Base-by-base conservation (phyloP, 2,888 invertebrate species). In the Limnephilus marmoratus region DNA sequence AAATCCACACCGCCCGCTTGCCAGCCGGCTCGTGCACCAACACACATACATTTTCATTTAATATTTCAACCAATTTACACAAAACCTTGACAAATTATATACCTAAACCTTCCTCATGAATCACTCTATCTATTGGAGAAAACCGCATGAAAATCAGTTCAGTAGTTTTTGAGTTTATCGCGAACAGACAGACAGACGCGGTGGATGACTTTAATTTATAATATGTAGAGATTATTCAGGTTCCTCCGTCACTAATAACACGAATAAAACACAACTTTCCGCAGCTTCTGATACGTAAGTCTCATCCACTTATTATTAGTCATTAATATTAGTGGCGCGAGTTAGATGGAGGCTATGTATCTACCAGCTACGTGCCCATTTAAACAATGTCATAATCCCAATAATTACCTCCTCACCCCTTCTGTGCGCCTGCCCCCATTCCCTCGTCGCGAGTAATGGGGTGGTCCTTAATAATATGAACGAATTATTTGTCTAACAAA, bases 351-450 rank as follows among this genome's bases (percentile, higher is more conserved):
- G 68, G 89, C 49, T 45, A 24, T 68, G 53, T 85, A 29, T 41
- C 85, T 82, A 92, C 88, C 91, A 29, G 81, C 85, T 86, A 92
- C 91, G 92, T 90, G 92, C 90, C 91, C 95, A 95, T 95, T 95
- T 95, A 95, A 95, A 95, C 95, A 95, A 95, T 95, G 95, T 95
- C 94, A 95, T 95, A 95, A 95, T 95, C 95, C 95, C 94, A 95
- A 95, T 95, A 95, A 95, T 95, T 95, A 95, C 95, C 92, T 81
- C 90, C 92, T 85, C 49, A 81, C 81, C 49, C 68, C 68, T 68
- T 68, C 24, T 53, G 90, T 31, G 90, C 87, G 41, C 90, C 49
- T 68, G 68, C 68, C 68, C 0, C 24, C 68, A 24, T 24, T 41
- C 41, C 11, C 41, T 7, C 7, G 24, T 2, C 7, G 24, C 68